Evolutionary conservation across 2,888 invertebrate genomes (phyloP), one percentile per base, ranked within the genome.

Genomic region (Polymixis flavicincta): DNA sequence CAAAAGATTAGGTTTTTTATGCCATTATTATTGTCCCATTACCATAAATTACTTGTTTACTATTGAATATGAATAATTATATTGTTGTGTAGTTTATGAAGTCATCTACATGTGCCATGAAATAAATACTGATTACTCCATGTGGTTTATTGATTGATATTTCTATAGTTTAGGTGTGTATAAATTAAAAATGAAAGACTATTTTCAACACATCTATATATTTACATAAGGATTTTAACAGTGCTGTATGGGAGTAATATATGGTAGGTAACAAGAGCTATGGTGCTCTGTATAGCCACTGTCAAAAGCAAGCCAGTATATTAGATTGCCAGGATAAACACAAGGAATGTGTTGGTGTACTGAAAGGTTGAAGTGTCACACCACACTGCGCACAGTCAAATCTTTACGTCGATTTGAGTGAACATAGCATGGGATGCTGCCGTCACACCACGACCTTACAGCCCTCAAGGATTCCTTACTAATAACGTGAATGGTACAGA

Each of bases 151-250:
- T 81, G 14, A 74, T 72, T 84, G 19, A 54, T 67, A 63, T 52
- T 69, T 72, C 14, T 78, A 28, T 54, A 32, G 4, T 37, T 37
- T 17, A 28, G 52, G 60, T 37, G 25, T 45, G 37, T 61, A 37
- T 64, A 67, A n/a, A 32, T 50, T 32, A 52, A 17, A 92, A 96
- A 95, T 94, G 76, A 95, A 95, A 95, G 81, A 92, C 87, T 72
- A 86, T 88, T 94, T 92, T 94, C 90, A 96, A 96, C 96, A 96
- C 96, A 96, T 96, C 96, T 96, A 96, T 96, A 96, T 96, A 96
- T 96, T 96, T 96, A 96, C 95, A 96, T 93, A 96, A 95, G 84
- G 81, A 94, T 95, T 90, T 94, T 94, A 96, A 96, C 96, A 96
- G 96, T 96, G 96, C 95, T 91, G 92, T 95, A 93, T 92, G 92